Conservation (phyloP, 2,888 invertebrate species). For the Sycophila texana region DNA sequence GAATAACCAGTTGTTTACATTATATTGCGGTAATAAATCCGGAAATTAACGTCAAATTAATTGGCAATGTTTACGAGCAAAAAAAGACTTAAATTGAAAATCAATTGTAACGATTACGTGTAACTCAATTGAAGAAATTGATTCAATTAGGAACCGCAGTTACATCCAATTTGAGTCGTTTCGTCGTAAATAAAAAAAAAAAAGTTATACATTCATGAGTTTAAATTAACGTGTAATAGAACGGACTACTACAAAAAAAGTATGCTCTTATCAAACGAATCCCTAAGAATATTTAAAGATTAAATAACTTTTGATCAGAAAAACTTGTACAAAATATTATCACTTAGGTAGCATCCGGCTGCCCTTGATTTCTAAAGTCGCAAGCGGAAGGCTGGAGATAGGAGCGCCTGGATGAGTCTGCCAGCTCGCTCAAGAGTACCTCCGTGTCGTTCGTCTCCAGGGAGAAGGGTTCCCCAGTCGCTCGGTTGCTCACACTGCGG, state of each 20-base stretch:
- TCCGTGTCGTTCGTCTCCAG: constrained; percentile 58
- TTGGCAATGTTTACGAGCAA: too few species aligned
- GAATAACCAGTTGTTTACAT: too few species aligned
- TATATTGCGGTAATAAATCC: too few species aligned
- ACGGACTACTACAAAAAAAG: constrained; percentile 2
- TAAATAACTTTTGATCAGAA: background rate
- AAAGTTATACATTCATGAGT: too few species aligned
- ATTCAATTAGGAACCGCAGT: too few species aligned
- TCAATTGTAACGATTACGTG: too few species aligned
- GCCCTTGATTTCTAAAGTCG: constrained; percentile 22
- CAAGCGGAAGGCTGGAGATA: constrained; percentile 26
- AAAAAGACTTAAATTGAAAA: too few species aligned
- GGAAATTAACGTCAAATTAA: too few species aligned
- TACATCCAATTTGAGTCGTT: too few species aligned
- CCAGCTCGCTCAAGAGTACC: constrained; percentile 67
- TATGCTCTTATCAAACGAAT: background rate
- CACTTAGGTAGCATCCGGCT: background rate
- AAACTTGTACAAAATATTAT: background rate
- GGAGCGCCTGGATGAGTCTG: constrained; percentile 61
- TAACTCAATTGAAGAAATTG: too few species aligned
- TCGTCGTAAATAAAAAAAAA: too few species aligned
- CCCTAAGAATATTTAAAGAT: background rate
- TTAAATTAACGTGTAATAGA: background rate
- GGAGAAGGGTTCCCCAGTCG: constrained; percentile 55
- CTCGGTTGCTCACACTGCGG: constrained; percentile 76